Evolutionary conservation across 2,797 vertebrate species (phyloP).

Genomic region (Chiroxiphia lanceolata): DNA sequence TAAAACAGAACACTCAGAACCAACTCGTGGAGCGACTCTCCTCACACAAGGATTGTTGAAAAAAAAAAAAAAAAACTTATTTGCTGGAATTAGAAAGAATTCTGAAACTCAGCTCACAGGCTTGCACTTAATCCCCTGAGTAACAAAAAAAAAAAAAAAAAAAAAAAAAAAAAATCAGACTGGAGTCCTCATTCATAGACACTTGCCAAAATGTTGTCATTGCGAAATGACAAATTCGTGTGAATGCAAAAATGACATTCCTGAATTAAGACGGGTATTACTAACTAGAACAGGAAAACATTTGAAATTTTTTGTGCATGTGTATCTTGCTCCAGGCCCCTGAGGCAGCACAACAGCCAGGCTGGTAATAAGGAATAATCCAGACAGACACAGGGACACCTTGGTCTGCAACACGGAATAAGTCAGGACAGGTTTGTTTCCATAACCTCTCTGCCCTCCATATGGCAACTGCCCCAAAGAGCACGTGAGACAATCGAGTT

Average conservation of each 20-base stretch:
- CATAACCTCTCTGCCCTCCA: neutral
- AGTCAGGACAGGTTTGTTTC: neutral
- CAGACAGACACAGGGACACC: neutral
- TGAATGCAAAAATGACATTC: neutral
- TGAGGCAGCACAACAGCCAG: neutral
- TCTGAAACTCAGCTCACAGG: neutral
- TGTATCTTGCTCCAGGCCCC: neutral
- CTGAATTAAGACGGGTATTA: neutral
- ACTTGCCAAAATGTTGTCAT: neutral
- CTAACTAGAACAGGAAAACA: neutral
- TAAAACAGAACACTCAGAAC: neutral
- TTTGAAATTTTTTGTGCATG: fast-evolving
- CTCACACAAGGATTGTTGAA: neutral
- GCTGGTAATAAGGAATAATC: neutral
- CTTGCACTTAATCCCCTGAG: neutral
- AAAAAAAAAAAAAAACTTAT: fast-evolving
- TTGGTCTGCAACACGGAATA: neutral
- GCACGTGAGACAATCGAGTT: neutral
- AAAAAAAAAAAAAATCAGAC: neutral
- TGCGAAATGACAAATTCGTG: neutral
- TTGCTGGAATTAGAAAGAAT: neutral
- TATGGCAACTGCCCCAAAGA: neutral
- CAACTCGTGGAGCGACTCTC: neutral
- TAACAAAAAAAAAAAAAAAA: neutral
- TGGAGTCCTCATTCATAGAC: neutral